phyloP scores from a whole-genome alignment of 2,888 invertebrate species.

The Cryptus armator region DNA sequence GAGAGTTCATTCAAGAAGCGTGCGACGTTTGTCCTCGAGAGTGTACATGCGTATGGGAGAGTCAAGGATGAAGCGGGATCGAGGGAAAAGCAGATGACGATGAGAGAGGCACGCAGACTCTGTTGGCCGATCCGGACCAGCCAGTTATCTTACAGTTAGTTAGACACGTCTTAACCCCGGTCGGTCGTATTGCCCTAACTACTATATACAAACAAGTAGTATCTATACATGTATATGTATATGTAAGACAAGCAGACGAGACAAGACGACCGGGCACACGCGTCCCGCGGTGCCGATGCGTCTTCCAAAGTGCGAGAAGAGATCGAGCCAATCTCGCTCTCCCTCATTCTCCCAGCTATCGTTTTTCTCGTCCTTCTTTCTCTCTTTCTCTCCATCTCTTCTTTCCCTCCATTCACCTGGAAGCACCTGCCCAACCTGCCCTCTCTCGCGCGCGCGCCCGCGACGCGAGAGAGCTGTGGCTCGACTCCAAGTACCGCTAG shows the following conservation, averaged over 20 bases:
- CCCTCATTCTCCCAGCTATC: constrained; percentile 49
- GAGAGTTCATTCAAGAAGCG: constrained; percentile 41
- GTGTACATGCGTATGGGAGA: constrained; percentile 36
- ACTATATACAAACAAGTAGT: constrained; percentile 32
- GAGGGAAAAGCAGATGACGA: constrained; percentile 53
- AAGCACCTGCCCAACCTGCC: constrained; percentile 78
- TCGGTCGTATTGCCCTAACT: constrained; percentile 59
- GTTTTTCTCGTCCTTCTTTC: constrained; percentile 49
- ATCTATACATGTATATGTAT: constrained; percentile 14
- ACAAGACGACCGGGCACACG: constrained; percentile 32
- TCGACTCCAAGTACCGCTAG: constrained; percentile 72
- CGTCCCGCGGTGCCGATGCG: constrained; percentile 62
- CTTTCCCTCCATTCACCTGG: constrained; percentile 74
- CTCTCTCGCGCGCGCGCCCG: constrained; percentile 57
- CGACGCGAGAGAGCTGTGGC: constrained; percentile 60
- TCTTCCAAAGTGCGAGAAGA: constrained; percentile 67
- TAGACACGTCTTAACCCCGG: constrained; percentile 76
- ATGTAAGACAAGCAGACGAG: constrained; percentile 25
- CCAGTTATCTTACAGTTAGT: constrained; percentile 79
- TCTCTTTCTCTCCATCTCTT: constrained; percentile 52
- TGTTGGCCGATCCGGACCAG: constrained; percentile 73
- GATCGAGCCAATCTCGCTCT: constrained; percentile 54
- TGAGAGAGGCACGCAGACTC: constrained; percentile 33
- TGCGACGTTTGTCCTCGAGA: background rate
- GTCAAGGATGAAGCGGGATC: constrained; percentile 40